Conservation (phyloP, 2,797 vertebrate genomes). For the Esox lucius region DNA sequence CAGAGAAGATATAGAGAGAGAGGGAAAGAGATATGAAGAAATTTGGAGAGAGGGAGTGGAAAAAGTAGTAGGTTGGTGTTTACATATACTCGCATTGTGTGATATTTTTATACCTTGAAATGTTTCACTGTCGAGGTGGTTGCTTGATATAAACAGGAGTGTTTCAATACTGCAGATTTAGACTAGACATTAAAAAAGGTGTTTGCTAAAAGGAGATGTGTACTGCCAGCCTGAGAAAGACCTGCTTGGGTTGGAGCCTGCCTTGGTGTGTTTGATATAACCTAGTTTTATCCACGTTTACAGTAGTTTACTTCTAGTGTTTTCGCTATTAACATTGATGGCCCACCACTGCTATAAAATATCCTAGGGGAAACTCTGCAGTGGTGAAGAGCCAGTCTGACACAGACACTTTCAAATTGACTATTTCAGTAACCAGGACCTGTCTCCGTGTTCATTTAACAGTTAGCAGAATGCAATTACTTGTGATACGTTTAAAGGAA, state of each 20-base stretch:
- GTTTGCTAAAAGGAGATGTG: neutral
- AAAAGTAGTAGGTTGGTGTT: neutral
- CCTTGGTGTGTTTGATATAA: neutral
- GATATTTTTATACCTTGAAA: conserved; percentile 9
- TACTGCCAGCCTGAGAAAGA: neutral
- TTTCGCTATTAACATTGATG: too few species aligned
- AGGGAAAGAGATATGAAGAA: neutral
- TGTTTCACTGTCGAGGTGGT: neutral
- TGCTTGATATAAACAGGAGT: neutral
- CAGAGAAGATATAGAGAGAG: neutral
- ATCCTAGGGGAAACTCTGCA: too few species aligned
- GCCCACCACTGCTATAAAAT: too few species aligned
- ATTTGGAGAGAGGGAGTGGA: neutral
- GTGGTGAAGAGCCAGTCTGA: neutral
- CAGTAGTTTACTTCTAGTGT: neutral
- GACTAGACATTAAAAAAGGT: neutral
- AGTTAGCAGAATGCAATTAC: too few species aligned
- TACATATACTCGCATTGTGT: neutral
- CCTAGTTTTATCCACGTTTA: neutral
- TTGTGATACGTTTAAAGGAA: too few species aligned
- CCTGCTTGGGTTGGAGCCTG: neutral
- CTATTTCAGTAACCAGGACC: neutral
- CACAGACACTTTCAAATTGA: neutral
- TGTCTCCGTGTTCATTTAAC: neutral
- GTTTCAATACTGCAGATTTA: neutral